phyloP scores from a whole-genome alignment of 2,888 invertebrate species.

The Scrobipalpa atriplicella region DNA sequence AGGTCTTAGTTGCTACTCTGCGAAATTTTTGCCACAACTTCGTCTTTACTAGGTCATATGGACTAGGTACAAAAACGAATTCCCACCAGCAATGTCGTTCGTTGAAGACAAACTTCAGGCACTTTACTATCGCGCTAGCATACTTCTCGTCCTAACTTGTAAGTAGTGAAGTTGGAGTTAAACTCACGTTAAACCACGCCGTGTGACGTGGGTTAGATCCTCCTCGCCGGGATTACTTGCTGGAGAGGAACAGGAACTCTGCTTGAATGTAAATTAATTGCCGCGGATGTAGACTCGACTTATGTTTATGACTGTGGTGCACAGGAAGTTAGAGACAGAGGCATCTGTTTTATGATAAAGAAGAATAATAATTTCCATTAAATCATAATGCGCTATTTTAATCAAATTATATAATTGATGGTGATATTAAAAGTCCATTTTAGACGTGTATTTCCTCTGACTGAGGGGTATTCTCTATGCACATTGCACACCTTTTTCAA shows the following conservation, averaged over 20 bases:
- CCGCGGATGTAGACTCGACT: background rate
- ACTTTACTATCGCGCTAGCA: background rate
- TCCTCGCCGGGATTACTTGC: background rate
- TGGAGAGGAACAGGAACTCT: background rate
- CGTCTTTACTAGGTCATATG: background rate
- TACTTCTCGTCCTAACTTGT: background rate
- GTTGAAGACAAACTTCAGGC: background rate
- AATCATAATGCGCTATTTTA: too few species aligned
- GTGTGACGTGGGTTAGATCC: constrained; percentile 5
- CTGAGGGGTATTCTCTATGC: too few species aligned
- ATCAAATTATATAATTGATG: too few species aligned
- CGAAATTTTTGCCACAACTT: too few species aligned
- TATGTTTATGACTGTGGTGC: background rate
- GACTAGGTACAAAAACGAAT: background rate
- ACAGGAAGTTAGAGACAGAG: too few species aligned
- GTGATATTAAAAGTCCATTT: too few species aligned
- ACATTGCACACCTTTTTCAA: too few species aligned
- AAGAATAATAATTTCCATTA: too few species aligned
- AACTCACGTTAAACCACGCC: background rate
- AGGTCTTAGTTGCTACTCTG: too few species aligned
- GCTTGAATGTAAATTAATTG: background rate
- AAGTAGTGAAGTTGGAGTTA: constrained; percentile 5
- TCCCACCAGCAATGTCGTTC: background rate
- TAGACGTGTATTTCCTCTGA: too few species aligned
- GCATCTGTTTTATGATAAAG: too few species aligned